Evolutionary conservation across 2,797 vertebrate genomes (phyloP).

Genomic region (Corythornis leucogaster): DNA sequence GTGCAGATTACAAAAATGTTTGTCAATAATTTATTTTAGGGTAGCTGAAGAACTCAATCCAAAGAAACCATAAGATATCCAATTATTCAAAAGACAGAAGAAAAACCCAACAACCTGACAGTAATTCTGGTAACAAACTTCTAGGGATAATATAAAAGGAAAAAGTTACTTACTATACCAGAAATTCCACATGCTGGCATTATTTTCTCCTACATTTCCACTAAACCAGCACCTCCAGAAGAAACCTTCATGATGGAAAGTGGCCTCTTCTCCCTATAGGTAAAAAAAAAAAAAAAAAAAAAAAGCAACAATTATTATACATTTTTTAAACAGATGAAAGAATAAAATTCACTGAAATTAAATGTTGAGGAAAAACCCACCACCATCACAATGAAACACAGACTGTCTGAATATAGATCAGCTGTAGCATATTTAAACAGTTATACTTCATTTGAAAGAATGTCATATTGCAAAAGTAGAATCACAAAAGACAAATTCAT

Average conservation of each 20-base stretch:
- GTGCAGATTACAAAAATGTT: not conserved
- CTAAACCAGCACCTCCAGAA: conserved; percentile 94
- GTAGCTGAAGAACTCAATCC: not conserved
- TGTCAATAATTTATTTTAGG: not conserved
- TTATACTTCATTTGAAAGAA: not conserved
- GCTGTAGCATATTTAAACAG: not conserved
- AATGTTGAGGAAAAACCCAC: not conserved
- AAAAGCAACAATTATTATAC: not conserved
- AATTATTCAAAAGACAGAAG: not conserved
- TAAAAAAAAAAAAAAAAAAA: not conserved
- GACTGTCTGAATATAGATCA: not conserved
- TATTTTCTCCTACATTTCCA: conserved; percentile 73
- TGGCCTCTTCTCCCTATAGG: conserved; percentile 71
- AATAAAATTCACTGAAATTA: not conserved
- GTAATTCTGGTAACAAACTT: not conserved
- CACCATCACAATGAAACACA: not conserved
- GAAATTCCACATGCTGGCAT: conserved; percentile 83
- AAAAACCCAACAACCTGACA: not conserved
- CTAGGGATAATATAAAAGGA: not conserved
- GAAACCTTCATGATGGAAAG: conserved; percentile 93
- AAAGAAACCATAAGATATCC: not conserved
- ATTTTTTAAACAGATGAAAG: not conserved
- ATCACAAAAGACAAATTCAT: not conserved
- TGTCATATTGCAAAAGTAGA: not conserved
- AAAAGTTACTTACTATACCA: conserved; percentile 91